Base-by-base conservation (phyloP, 2,888 invertebrate genomes). In the Hermodice carunculata region DNA sequence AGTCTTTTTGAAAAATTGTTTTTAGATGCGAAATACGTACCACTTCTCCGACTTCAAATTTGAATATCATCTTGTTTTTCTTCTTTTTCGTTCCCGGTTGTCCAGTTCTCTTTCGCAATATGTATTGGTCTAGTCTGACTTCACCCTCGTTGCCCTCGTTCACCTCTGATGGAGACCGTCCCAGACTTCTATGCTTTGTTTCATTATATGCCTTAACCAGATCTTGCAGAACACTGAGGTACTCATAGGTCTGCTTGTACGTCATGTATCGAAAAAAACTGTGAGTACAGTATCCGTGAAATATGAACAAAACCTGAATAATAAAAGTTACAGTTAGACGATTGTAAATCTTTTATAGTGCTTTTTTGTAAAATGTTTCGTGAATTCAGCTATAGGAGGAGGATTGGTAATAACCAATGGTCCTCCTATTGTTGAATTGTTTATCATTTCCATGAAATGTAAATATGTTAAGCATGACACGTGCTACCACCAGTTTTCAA, bases 41-140 rank as follows among this genome's bases (percentile, higher is more conserved):
- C 26, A 42, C 28, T 17, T 56, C 56, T 17, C 56, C 56, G 8
- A 56, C 56, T 19, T 43, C 37, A 43, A 56, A 56, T 11, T 40
- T 56, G 19, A 42, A 8, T 24, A 17, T 22, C 29, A 34, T 28
- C 8, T 22, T 5, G 40, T 3, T 4, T n/a, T 31, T 2, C 37
- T 14, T 5, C 17, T 43, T 37, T 19, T 28, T 19, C 43, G 28
- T 40, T 26, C 43, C 22, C 8, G n/a, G n/a, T n/a, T n/a, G n/a
- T n/a, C n/a, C n/a, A n/a, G n/a, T n/a, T n/a, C n/a, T n/a, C n/a
- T n/a, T 24, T 26, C 22, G n/a, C n/a, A n/a, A n/a, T n/a, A n/a
- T 5, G 22, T 53, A 53, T 22, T 53, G 24, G 4, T 32, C 32
- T 11, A 53, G 1, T 22, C 53, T 53, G 19, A 53, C 53, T 37